A percentile compares a stretch with the other conserved stretches of the same genome.
Conservation (phyloP, 2,888 invertebrate species). For the Brassicogethes aeneus region DNA sequence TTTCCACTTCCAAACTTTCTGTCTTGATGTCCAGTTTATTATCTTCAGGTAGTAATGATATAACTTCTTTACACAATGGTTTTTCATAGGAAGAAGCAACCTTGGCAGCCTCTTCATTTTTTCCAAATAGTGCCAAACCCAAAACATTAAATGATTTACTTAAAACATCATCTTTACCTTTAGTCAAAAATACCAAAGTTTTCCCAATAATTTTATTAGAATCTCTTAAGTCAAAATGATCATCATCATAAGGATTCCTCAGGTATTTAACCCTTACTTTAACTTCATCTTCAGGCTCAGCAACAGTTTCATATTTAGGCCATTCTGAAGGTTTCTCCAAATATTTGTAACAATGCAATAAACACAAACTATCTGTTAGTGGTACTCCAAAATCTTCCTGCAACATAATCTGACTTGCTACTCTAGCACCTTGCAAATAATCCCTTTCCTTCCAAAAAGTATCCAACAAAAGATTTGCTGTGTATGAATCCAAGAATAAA, state of each 20-base stretch:
- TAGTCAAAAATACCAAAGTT: constrained; percentile 57
- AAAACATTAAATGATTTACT: constrained; percentile 42
- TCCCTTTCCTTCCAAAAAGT: constrained; percentile 61
- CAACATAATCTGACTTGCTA: constrained; percentile 74
- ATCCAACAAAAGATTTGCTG: constrained; percentile 73
- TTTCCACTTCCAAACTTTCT: constrained; percentile 30
- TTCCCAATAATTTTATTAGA: constrained; percentile 70
- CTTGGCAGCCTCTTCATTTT: constrained; percentile 28
- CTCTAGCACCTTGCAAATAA: constrained; percentile 61
- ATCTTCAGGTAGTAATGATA: constrained; percentile 37
- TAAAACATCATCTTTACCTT: constrained; percentile 42
- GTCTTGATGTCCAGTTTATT: constrained; percentile 20
- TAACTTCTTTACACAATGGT: constrained; percentile 33
- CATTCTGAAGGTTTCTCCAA: constrained; percentile 46
- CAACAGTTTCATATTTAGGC: constrained; percentile 34
- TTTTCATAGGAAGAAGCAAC: constrained; percentile 30
- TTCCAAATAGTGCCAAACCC: constrained; percentile 36
- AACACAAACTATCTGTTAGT: constrained; percentile 56
- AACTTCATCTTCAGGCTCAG: constrained; percentile 40
- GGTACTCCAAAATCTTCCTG: constrained; percentile 78
- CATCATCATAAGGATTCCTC: constrained; percentile 76
- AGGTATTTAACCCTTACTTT: constrained; percentile 62
- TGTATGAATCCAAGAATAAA: constrained; percentile 76
- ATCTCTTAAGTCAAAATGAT: constrained; percentile 79
- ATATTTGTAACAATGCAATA: constrained; percentile 69